These are phyloP conservation scores for Emmelina monodactyla DNA, from an alignment of 2,888 invertebrate genomes.

Conservation along the genomic window DNA sequence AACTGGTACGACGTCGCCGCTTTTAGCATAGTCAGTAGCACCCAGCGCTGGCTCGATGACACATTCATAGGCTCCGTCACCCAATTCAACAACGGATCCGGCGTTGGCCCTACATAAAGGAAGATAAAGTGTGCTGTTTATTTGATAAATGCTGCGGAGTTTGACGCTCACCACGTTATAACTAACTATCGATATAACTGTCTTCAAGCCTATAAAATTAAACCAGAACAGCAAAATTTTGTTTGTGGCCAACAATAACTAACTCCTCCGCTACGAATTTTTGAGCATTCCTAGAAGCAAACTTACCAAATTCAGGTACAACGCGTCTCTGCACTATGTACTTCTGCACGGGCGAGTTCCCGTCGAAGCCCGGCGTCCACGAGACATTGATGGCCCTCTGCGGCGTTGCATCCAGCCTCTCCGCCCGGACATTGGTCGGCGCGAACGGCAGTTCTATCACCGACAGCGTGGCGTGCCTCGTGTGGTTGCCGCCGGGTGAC, in stretches of 20 bases:
- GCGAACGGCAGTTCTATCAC: conserved; percentile 95
- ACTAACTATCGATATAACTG: not conserved
- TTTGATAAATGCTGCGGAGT: too few relatives aligned
- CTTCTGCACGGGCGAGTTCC: conserved; percentile 93
- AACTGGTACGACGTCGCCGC: conserved; percentile 97
- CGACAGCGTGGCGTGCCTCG: conserved; percentile 78
- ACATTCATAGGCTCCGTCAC: conserved; percentile 87
- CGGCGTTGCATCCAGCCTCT: conserved; percentile 69
- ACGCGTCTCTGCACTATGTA: conserved; percentile 92
- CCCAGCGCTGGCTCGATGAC: conserved; percentile 79
- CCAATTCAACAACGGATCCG: conserved; percentile 88
- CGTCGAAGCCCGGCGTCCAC: conserved; percentile 97
- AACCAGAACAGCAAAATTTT: too few relatives aligned
- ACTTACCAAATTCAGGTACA: conserved; percentile 87
- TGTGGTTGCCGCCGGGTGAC: conserved; percentile 93
- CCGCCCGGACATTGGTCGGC: conserved; percentile 86
- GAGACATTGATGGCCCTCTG: conserved; percentile 86
- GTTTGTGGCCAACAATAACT: too few relatives aligned
- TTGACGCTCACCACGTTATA: too few relatives aligned
- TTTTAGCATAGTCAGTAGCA: conserved; percentile 83
- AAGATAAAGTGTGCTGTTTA: too few relatives aligned
- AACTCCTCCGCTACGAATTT: too few relatives aligned
- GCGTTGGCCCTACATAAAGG: conserved; percentile 74
- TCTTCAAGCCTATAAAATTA: too few relatives aligned
- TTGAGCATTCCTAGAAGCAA: too few relatives aligned